Evolutionary conservation across 1,140 invertebrate genomes (phyloP).

Genomic region (Drosophila parvula): DNA sequence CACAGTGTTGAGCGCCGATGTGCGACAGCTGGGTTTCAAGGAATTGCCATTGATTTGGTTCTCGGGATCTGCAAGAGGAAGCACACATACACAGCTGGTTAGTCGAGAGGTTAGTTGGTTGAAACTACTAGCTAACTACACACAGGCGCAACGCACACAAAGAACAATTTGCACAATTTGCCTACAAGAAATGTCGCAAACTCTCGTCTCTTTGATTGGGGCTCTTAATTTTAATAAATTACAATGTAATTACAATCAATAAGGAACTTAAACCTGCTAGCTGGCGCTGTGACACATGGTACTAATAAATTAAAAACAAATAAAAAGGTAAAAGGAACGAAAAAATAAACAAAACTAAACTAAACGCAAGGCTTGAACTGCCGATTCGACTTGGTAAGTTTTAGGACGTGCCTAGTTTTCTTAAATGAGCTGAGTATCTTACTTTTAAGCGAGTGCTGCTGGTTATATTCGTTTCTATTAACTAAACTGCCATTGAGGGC

Average conservation of each 20-base stretch:
- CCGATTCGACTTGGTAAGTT: constrained; percentile 55
- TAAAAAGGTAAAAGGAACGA: background rate
- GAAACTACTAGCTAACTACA: constrained; percentile 30
- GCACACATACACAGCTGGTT: constrained; percentile 66
- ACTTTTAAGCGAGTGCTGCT: constrained; percentile 82
- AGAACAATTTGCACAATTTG: constrained; percentile 47
- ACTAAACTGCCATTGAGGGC: constrained; percentile 72
- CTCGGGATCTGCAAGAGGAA: constrained; percentile 84
- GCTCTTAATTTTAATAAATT: constrained; percentile 51
- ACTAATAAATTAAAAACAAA: constrained; percentile 31
- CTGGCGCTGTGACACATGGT: constrained; percentile 16
- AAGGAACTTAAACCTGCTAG: constrained; percentile 27
- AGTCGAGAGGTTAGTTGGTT: constrained; percentile 54
- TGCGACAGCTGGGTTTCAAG: constrained; percentile 92
- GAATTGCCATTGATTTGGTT: constrained; percentile 88
- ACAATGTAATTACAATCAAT: constrained; percentile 37
- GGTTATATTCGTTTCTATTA: constrained; percentile 81
- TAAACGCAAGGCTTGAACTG: constrained; percentile 48
- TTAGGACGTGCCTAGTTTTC: constrained; percentile 67
- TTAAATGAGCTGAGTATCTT: constrained; percentile 72
- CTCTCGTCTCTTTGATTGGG: constrained; percentile 16
- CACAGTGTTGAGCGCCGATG: constrained; percentile 96
- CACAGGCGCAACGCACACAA: constrained; percentile 47
- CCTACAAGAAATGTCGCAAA: constrained; percentile 75
- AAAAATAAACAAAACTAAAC: constrained; percentile 21